Base-by-base conservation (phyloP, 2,113 vertebrate genomes). In the Clarias gariepinus region DNA sequence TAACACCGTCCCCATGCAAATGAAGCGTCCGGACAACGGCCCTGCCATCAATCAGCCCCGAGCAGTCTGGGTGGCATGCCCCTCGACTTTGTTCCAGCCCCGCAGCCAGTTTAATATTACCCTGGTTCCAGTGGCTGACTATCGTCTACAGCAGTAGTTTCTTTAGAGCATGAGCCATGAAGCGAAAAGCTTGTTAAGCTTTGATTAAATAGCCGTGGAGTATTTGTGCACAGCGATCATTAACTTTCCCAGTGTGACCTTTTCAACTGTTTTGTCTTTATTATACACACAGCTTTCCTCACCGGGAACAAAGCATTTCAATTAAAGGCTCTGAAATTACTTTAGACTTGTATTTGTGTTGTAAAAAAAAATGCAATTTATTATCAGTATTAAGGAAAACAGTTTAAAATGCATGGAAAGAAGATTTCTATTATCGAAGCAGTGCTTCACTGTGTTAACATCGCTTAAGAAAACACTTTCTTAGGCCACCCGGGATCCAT, bases 1-100 rank as follows among this genome's bases (percentile, higher is more conserved):
- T 91, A 79, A 82, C 85, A 86, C 68, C 18, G 23, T 53, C 81
- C 68, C 13, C 64, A 87, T 89, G 85, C 52, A 85, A 89, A 82
- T 87, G 82, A 89, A 76, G 61, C 63, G 81, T 66, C 81, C 78
- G 68, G 85, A 60, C 79, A 88, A 88, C 55, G 66, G 82, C 61
- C 60, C 60, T 36, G 71, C 86, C 81, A 88, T 88, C 84, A 68
- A 83, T 90, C 82, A 87, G 57, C 69, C 66, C 64, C 6, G 5
- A 60, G 81, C 81, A 83, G 21, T 13, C 82, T 82, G 83, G 81
- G 86, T 66, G 33, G 53, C 79, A 47, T 3, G 36, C 9, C 61
- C n/a, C 23, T 63, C 18, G 12, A 47, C 7, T 33, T 55, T 7
- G 25, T 63, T 23, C 77, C 57, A 78, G n/a, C 78, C 80, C 15